phyloP scores from a whole-genome alignment of 2,888 invertebrate species.

The Nomada ferruginata region DNA sequence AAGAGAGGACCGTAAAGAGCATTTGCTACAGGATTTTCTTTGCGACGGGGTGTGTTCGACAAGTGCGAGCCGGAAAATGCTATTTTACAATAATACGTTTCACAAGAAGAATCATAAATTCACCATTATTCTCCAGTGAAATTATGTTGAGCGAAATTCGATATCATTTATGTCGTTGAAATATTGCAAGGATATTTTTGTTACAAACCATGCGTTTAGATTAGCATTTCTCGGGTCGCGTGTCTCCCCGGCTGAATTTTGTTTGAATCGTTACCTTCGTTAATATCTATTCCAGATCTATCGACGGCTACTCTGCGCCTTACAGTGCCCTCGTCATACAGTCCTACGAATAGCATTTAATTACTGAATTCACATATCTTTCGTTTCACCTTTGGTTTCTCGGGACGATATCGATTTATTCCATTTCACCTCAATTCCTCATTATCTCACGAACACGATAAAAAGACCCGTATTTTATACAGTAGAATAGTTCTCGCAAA shows the following conservation, averaged over 20 bases:
- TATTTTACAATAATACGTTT: neutral
- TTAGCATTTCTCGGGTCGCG: constrained; percentile 59
- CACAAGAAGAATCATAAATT: constrained; percentile 1
- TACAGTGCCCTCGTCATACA: constrained; percentile 83
- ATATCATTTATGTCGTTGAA: neutral
- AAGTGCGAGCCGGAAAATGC: constrained; percentile 60
- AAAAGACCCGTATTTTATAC: neutral
- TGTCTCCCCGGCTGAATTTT: constrained; percentile 66
- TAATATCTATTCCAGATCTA: constrained; percentile 86
- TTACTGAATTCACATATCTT: constrained; percentile 72
- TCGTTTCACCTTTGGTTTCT: constrained; percentile 62
- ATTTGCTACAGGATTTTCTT: constrained; percentile 71
- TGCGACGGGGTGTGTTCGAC: constrained; percentile 53
- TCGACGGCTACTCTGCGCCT: constrained; percentile 85
- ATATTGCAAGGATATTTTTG: neutral
- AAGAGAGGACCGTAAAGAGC: constrained; percentile 80
- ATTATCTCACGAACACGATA: neutral
- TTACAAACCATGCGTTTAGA: neutral
- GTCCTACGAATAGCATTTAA: constrained; percentile 80
- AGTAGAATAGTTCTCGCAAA: constrained; percentile 2
- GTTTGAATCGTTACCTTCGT: constrained; percentile 84
- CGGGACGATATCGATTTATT: constrained; percentile 52
- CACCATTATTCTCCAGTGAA: constrained; percentile 16
- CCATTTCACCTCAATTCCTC: constrained; percentile 11
- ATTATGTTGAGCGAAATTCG: neutral